These are phyloP conservation scores for Sclerurus mexicanus DNA, from an alignment of 2,113 vertebrate species.

Conservation along the genomic window DNA sequence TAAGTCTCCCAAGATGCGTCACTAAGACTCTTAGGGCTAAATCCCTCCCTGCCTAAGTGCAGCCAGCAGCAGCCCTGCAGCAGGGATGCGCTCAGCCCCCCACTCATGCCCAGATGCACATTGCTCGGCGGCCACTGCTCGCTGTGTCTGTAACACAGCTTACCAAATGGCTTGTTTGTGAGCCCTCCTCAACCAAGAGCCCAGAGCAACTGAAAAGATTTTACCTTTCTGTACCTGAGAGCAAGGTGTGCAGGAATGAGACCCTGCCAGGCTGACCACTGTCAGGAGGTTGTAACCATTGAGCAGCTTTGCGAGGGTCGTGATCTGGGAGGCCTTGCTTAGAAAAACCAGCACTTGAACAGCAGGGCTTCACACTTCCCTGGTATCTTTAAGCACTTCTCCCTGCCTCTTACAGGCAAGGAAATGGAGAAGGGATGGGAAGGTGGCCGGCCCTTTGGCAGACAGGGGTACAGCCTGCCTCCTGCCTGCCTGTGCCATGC, in stretches of 20 bases:
- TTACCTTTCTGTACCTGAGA: neutral
- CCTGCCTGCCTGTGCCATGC: neutral
- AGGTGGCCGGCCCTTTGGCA: neutral
- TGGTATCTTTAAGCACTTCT: neutral
- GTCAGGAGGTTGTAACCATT: neutral
- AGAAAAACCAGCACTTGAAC: neutral
- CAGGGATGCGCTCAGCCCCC: neutral
- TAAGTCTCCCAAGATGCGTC: conserved; percentile 49
- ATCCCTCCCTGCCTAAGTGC: neutral
- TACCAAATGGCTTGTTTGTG: neutral
- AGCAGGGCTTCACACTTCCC: neutral
- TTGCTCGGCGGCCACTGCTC: accelerated
- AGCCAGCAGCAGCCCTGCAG: neutral
- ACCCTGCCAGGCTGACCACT: neutral
- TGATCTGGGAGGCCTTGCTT: neutral
- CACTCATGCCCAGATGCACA: neutral
- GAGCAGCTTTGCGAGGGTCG: accelerated
- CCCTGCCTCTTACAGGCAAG: neutral
- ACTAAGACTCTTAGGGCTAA: conserved; percentile 54
- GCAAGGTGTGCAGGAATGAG: neutral
- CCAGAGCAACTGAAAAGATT: neutral
- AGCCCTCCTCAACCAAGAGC: neutral
- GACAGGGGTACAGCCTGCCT: neutral
- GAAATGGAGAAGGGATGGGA: neutral
- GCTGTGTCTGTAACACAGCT: neutral